phyloP scores from a whole-genome alignment of 2,888 invertebrate genomes.

The Tetheella fluctuosa region DNA sequence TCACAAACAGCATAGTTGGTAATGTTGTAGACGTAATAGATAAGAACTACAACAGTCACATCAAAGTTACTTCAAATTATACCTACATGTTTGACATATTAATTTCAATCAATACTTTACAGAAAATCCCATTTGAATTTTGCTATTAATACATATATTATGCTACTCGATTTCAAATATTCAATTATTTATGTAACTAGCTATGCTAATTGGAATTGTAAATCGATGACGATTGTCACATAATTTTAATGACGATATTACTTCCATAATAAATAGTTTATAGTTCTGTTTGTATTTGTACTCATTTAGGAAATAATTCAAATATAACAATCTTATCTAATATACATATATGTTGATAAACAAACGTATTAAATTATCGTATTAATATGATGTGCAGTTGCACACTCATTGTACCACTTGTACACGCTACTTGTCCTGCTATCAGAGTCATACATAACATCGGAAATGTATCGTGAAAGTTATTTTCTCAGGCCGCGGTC shows the following conservation, averaged over 20 bases:
- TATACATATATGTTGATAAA: not conserved
- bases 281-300: constrained; percentile 5
- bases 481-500: constrained; percentile 75
- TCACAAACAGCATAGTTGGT: too few species aligned
- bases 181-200: too few species aligned
- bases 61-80: not conserved
- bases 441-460: constrained; percentile 60
- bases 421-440: constrained; percentile 51
- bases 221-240: not conserved
- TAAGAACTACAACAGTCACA: not conserved
- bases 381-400: not conserved
- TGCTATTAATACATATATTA: too few species aligned
- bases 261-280: not conserved
- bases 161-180: too few species aligned
- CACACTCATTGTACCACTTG: constrained; percentile 17
- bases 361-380: not conserved
- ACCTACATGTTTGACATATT: too few species aligned
- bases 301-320: constrained; percentile 27
- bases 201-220: not conserved
- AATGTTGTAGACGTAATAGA: not conserved
- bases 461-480: constrained; percentile 81
- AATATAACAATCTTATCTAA: constrained; percentile 20
- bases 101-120: too few species aligned
- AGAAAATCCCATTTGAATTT: too few species aligned
- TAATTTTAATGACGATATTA: not conserved